Base-by-base conservation (phyloP, 2,797 vertebrate species). In the Typhlichthys subterraneus region DNA sequence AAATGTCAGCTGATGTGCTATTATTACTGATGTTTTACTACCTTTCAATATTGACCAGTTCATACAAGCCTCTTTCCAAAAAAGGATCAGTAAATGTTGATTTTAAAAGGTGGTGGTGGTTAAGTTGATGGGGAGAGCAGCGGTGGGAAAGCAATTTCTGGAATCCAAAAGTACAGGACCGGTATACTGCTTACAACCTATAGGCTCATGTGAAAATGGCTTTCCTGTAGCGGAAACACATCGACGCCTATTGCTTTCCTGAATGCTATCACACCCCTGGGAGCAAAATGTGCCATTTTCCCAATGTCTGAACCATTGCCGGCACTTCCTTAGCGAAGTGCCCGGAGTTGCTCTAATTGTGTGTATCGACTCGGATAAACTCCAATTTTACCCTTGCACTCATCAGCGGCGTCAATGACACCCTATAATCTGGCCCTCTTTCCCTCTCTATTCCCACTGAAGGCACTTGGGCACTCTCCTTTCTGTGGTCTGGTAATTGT, bases 401-500 rank as follows among this genome's bases (percentile, higher is more conserved):
- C 83, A 86, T 83, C 81, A 77, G 83, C 77, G 79, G 71, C 48
- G 61, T 67, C 52, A 64, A 81, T 2, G 23, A 69, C 82, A 83
- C 75, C 71, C 79, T 86, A 67, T 89, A 85, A 89, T 90, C 83
- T 85, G 75, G 82, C 79, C 73, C 73, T 73, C 79, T 84, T 78
- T 87, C 31, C 11, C 38, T 45, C 50, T 53, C 50, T 6, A 17
- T 53, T 53, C 19, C 17, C 79, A 79, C 75, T 46, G 70, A 85
- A 72, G 78, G 81, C 81, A 64, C 80, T 69, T 75, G 73, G 76
- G 79, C 84, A 84, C 80, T 80, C 79, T 87, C 71, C 80, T 59
- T 63, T 79, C 77, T 80, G 82, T 79, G 83, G 85, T 85, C 77
- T 82, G 49, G 53, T 88, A 90, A 88, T 88, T 87, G 82, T 84